Evolutionary conservation across 2,113 vertebrate species (phyloP).

Genomic region (Cheilinus undulatus): DNA sequence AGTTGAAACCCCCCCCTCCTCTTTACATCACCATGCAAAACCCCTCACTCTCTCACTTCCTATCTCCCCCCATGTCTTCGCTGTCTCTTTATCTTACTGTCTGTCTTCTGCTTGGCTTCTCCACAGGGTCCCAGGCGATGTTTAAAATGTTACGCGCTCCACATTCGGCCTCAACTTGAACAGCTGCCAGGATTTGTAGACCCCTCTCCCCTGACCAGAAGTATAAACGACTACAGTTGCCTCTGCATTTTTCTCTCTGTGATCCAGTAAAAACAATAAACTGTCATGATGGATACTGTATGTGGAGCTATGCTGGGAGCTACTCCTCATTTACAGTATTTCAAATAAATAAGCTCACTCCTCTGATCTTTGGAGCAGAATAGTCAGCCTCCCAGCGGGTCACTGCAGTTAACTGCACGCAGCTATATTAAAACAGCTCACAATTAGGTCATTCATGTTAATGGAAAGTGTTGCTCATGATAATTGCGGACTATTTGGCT

Average conservation of each 20-base stretch:
- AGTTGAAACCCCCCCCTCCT: slow-evolving; percentile 32
- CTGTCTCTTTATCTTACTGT: slow-evolving; percentile 45
- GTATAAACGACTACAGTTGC: slow-evolving; percentile 37
- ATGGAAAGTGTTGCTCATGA: slow-evolving; percentile 72
- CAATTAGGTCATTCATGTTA: slow-evolving; percentile 60
- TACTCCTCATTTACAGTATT: slow-evolving; percentile 57
- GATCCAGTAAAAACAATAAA: slow-evolving; percentile 65
- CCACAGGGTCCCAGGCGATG: slow-evolving; percentile 26
- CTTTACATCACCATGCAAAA: slow-evolving; percentile 54
- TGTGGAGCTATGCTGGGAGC: slow-evolving; percentile 38
- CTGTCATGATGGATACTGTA: slow-evolving; percentile 48
- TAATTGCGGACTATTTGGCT: slow-evolving; percentile 56
- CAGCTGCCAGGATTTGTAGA: slow-evolving; percentile 52
- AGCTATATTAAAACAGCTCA: slow-evolving; percentile 30
- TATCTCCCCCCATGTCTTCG: slow-evolving; percentile 26
- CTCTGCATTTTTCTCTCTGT: slow-evolving; percentile 39
- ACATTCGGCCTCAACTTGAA: slow-evolving; percentile 50
- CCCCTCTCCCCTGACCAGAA: slow-evolving; percentile 30
- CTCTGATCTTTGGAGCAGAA: slow-evolving; percentile 47
- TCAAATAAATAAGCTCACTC: slow-evolving; percentile 54
- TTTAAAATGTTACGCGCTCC: slow-evolving; percentile 45
- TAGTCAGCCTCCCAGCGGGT: slow-evolving; percentile 30
- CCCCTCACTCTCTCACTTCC: slow-evolving; percentile 38
- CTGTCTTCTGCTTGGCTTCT: slow-evolving; percentile 43
- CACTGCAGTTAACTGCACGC: slow-evolving; percentile 28